Conservation (phyloP, 2,113 vertebrate species). For the Xerus inauris region DNA sequence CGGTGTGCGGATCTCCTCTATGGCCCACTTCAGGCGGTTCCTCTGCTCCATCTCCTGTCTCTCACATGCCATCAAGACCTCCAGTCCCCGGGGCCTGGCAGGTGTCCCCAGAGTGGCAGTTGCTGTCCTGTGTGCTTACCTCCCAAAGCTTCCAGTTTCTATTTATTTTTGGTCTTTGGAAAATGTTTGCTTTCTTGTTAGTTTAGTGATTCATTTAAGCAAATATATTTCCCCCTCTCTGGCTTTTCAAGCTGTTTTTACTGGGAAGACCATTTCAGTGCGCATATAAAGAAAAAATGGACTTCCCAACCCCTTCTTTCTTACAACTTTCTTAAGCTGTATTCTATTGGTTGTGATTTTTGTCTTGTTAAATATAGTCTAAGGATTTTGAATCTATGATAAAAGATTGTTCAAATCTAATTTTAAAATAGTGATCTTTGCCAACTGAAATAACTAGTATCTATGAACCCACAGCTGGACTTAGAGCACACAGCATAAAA, state of each 20-base stretch:
- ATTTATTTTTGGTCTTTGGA: conserved; percentile 46
- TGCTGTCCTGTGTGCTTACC: background rate
- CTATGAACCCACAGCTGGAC: background rate
- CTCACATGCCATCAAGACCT: too few relatives aligned
- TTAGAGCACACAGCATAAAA: too few relatives aligned
- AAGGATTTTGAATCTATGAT: background rate
- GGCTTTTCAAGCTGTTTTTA: background rate
- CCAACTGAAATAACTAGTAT: background rate
- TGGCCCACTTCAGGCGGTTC: too few relatives aligned
- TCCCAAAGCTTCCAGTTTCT: background rate
- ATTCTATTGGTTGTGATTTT: background rate
- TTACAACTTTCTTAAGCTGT: background rate
- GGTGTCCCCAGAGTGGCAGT: too few relatives aligned
- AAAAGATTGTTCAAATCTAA: background rate
- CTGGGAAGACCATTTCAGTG: background rate
- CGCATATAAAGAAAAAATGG: background rate
- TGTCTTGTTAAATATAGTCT: background rate
- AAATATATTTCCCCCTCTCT: conserved; percentile 49
- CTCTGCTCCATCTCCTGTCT: accelerated
- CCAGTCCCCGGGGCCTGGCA: background rate
- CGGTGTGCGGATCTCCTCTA: background rate
- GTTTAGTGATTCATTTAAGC: conserved; percentile 59
- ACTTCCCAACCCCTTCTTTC: background rate
- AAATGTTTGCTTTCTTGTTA: conserved; percentile 31
- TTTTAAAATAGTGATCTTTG: background rate